A percentile compares a stretch with the other conserved stretches of the same genome.
Evolutionary conservation across 2,797 vertebrate genomes (phyloP).

Genomic region (Rhyacichthys aspro): DNA sequence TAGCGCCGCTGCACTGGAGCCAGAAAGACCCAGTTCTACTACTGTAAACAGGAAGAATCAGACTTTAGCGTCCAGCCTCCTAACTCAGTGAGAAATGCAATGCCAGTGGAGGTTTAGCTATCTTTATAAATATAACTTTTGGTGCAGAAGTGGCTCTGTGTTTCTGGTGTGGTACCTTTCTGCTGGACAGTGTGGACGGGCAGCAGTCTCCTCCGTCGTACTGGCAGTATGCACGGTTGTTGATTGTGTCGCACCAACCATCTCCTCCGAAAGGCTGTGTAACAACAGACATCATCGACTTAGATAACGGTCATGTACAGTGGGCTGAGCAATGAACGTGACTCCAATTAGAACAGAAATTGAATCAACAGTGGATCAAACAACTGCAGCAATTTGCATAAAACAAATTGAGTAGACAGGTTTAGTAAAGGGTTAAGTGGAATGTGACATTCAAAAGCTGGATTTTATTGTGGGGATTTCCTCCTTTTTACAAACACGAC

Average conservation of each 20-base stretch:
- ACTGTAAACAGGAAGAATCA: conserved; percentile 63
- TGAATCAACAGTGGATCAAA: background rate
- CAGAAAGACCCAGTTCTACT: conserved; percentile 62
- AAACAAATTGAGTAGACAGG: conserved; percentile 5
- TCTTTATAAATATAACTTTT: conserved; percentile 11
- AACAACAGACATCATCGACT: conserved; percentile 48
- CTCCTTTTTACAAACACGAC: conserved; percentile 4
- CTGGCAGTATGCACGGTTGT: conserved; percentile 95
- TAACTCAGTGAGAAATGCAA: conserved; percentile 31
- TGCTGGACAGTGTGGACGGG: conserved; percentile 93
- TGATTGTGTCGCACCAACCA: conserved; percentile 97
- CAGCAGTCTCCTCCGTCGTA: conserved; percentile 99
- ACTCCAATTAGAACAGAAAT: background rate
- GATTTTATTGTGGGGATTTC: conserved; percentile 35
- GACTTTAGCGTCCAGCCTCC: conserved; percentile 43
- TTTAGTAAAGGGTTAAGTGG: conserved; percentile 12
- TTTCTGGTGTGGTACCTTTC: conserved; percentile 82
- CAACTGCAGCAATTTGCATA: too few species aligned
- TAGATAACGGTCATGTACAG: too few species aligned
- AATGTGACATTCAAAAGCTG: conserved; percentile 13
- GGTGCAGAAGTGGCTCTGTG: background rate
- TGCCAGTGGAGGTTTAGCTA: conserved; percentile 20
- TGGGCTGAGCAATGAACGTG: background rate
- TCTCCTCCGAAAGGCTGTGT: conserved; percentile 93
- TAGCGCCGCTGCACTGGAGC: conserved; percentile 33